These are phyloP conservation scores for Drosophila parabipectinata DNA, from an alignment of 1,140 invertebrate genomes.

Conservation along the genomic window DNA sequence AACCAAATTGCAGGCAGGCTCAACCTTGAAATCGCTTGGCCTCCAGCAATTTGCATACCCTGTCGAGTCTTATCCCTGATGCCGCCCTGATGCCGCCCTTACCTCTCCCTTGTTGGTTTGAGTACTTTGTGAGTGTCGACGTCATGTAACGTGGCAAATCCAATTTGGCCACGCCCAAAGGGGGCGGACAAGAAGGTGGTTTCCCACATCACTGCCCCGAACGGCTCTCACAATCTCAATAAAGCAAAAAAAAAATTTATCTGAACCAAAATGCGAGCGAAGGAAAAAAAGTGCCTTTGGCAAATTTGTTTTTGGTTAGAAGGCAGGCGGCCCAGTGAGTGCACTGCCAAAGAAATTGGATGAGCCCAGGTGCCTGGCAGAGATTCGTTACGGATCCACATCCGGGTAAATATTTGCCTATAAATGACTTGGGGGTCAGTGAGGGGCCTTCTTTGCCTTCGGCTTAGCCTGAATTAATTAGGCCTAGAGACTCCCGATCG, in stretches of 20 bases:
- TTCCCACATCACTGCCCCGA: neutral
- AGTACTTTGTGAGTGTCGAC: slow-evolving; percentile 60
- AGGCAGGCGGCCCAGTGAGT: slow-evolving; percentile 1
- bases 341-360: slow-evolving; percentile 15
- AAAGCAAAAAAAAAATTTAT: slow-evolving; percentile 30
- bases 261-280: neutral
- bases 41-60: slow-evolving; percentile 35
- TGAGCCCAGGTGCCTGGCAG: slow-evolving; percentile 18
- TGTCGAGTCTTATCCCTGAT: slow-evolving; percentile 9
- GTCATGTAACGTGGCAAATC: slow-evolving; percentile 65
- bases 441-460: slow-evolving; percentile 9
- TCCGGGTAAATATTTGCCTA: slow-evolving; percentile 34
- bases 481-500: neutral
- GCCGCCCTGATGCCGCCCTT: neutral
- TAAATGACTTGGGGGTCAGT: slow-evolving; percentile 22
- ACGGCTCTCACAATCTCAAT: slow-evolving; percentile 9
- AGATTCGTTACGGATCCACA: slow-evolving; percentile 11
- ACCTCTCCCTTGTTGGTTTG: slow-evolving; percentile 16
- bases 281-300: slow-evolving; percentile 27
- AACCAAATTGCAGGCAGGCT: slow-evolving; percentile 42
- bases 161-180: slow-evolving; percentile 54
- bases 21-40: slow-evolving; percentile 29
- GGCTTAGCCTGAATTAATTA: slow-evolving; percentile 16
- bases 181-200: neutral
- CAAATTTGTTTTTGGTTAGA: slow-evolving; percentile 33